A percentile compares a stretch with the other conserved stretches of the same genome.
phyloP scores from a whole-genome alignment of 1,140 invertebrate species.

The Bursaphelenchus mucronatus region DNA sequence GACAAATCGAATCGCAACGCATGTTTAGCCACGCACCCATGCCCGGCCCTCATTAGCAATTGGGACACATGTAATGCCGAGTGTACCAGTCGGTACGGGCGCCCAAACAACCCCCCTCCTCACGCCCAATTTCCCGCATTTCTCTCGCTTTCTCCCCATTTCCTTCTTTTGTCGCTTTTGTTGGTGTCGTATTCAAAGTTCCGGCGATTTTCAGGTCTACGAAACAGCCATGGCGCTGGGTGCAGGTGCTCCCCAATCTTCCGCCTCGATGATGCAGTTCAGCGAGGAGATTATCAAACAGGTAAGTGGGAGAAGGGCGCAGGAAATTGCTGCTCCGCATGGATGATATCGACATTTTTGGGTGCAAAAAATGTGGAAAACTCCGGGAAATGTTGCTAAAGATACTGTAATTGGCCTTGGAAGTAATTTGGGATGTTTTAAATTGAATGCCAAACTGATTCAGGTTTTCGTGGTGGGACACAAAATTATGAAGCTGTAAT shows the following conservation, averaged over 20 bases:
- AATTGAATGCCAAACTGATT: not conserved
- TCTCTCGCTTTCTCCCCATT: not conserved
- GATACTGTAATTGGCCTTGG: not conserved
- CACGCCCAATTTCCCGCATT: not conserved
- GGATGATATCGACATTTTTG: not conserved
- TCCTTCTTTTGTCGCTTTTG: not conserved
- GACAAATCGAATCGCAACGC: too few relatives aligned
- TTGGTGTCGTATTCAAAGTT: not conserved
- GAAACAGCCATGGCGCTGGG: conserved; percentile 44
- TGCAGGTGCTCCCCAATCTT: conserved; percentile 26
- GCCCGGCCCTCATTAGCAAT: too few relatives aligned
- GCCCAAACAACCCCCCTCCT: too few relatives aligned
- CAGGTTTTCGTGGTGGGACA: too few relatives aligned
- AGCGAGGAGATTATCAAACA: conserved; percentile 49
- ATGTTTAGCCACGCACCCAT: too few relatives aligned
- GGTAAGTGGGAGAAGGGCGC: conserved; percentile 16
- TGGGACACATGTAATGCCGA: too few relatives aligned
- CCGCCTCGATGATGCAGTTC: conserved; percentile 42
- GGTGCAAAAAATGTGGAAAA: not conserved
- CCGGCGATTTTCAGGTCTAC: conserved; percentile 31
- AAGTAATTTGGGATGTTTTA: not conserved
- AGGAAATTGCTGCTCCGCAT: not conserved
- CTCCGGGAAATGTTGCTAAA: not conserved
- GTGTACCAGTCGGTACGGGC: too few relatives aligned
- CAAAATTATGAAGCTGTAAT: too few relatives aligned